These are phyloP conservation scores for Spilogale gracilis DNA, from an alignment of 2,113 vertebrate species.

Conservation along the genomic window DNA sequence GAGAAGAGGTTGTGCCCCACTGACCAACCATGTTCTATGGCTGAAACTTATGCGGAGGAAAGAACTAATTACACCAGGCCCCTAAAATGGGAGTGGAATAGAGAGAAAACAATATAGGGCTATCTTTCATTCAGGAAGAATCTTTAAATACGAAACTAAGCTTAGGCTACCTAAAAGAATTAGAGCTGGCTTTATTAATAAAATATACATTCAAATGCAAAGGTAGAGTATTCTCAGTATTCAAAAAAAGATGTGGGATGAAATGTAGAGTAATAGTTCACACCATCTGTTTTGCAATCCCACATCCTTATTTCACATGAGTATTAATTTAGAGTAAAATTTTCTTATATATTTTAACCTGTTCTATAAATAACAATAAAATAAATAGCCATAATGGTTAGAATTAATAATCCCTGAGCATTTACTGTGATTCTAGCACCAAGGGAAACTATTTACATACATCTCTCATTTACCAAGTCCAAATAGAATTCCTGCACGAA, in stretches of 20 bases:
- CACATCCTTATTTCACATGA: neutral
- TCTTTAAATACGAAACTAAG: neutral
- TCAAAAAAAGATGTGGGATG: neutral
- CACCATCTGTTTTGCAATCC: neutral
- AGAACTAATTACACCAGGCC: neutral
- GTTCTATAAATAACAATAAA: constrained; percentile 48
- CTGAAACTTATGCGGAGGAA: neutral
- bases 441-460: neutral
- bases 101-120: neutral
- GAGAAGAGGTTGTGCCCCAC: neutral
- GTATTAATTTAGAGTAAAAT: neutral
- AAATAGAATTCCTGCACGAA: neutral
- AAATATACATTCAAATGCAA: neutral
- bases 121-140: neutral
- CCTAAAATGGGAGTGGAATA: neutral
- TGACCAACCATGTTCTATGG: neutral
- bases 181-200: neutral
- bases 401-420: constrained; percentile 40
- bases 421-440: neutral
- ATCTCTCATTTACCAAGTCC: neutral
- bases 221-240: neutral
- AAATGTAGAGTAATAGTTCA: neutral
- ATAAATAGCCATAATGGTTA: neutral
- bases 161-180: neutral
- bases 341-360: neutral